Base-by-base conservation (phyloP, 1,140 invertebrate species). In the Palaemon carinicauda region DNA sequence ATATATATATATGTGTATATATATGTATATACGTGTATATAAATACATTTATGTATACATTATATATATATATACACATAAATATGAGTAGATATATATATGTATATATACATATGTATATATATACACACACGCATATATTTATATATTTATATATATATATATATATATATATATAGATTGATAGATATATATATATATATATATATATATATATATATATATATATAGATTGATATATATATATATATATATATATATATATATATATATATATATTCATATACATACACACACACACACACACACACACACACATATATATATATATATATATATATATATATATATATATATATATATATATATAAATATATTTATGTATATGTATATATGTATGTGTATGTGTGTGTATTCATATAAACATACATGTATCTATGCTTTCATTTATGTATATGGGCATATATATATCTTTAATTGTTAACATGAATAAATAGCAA, bases 131-230 rank as follows among this genome's bases (percentile, higher is more conserved):
- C 17, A 7, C 17, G 5, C 17, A 7, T 60, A 7, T 12, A 7
- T 7, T 2, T 60, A 7, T 60, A 7, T 60, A 7, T 60, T 14
- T 60, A 60, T 60, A 60, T 60, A 3, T 60, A 60, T 60, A 60
- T 60, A 60, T 60, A 60, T 60, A 60, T 60, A 60, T 60, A 60
- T 56, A 60, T 60, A 60, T 60, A 60, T 60, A 60, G 10, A 60
- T 60, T 14, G 10, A 60, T 60, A 60, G n/a, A n/a, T 21, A 21
- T n/a, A 21, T 60, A 21, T 60, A 60, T 60, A 60, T 60, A 60
- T 60, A 60, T 60, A 60, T 60, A 60, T 60, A 60, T 60, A 60
- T 60, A 60, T 60, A 60, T 60, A 60, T 60, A 60, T 60, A 60
- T 60, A 60, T 56, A 60, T 60, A 60, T 60, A 60, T 60, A 60